These are phyloP conservation scores for Ptilorrhoa leucosticta DNA, from an alignment of 2,113 vertebrate genomes.

Conservation along the genomic window DNA sequence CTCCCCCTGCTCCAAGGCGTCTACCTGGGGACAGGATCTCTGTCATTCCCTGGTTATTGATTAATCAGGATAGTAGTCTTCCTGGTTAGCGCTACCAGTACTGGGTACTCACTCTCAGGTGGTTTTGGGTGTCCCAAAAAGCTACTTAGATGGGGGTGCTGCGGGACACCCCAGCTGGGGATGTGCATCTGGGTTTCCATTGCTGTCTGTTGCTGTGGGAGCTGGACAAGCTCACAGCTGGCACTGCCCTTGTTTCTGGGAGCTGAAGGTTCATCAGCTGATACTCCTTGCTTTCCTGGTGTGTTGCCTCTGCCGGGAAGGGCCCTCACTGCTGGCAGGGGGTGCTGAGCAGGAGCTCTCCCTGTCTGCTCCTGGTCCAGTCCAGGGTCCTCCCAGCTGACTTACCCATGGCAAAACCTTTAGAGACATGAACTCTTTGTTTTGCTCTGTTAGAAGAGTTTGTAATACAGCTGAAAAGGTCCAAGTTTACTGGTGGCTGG, in stretches of 20 bases:
- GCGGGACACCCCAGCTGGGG: neutral
- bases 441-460: neutral
- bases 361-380: neutral
- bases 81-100: neutral
- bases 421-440: neutral
- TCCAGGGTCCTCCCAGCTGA: neutral
- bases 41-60: neutral
- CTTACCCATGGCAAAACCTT: neutral
- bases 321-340: neutral
- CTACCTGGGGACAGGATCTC: fast-evolving
- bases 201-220: fast-evolving
- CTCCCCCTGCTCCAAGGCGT: neutral
- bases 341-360: neutral
- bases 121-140: neutral
- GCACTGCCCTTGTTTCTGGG: neutral
- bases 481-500: neutral
- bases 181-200: neutral
- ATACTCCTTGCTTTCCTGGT: fast-evolving
- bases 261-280: fast-evolving
- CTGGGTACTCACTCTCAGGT: neutral
- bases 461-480: neutral
- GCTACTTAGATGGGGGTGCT: neutral
- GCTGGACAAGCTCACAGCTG: neutral
- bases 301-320: neutral
- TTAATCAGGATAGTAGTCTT: neutral